Evolutionary conservation across 2,113 vertebrate species (phyloP), one percentile per base, ranked within the genome.

Genomic region (Oreochromis tanganicae): DNA sequence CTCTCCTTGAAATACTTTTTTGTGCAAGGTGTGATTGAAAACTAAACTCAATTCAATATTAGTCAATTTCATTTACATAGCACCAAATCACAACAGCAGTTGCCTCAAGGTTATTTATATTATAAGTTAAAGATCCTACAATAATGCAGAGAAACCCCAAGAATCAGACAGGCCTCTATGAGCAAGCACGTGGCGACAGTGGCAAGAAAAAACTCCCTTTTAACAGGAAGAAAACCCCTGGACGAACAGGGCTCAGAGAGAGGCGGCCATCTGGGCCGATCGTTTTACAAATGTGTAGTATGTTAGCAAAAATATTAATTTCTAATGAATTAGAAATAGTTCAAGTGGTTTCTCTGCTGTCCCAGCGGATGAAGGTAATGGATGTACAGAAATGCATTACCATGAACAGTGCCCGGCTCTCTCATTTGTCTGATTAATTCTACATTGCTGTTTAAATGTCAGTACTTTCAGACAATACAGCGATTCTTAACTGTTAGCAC

Each of bases 181-280:
- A 36, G 17, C 0, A 6, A 66, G 32, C 32, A 66, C 0, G 6
- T 66, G 10, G 61, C 0, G 17, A 66, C 61, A n/a, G 32, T 66
- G 61, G 32, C 61, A 7, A 66, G 61, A 32, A 66, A 66, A 7
- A 61, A 10, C 61, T 66, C 32, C 32, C 32, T n/a, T 36, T 63
- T 66, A 66, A 66, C 32, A 38, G 61, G 61, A 66, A 5, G 59
- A n/a, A n/a, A 63, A 63, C 36, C 32, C 32, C 59, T 63, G 9
- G 32, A 11, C 1, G 2, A 63, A 7, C 2, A 63, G 0, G 59
- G 59, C 59, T 36, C 9, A 63, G 59, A 63, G 29, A 63, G 17
- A 63, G 32, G 32, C 0, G 4, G 0, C 17, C 17, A 7, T 4
- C 61, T 66, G 61, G 61, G 32, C 32, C 0, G 10, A 3, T 66